These are phyloP conservation scores for Amblyopsis hoosieri DNA, from an alignment of 2,797 vertebrate species.

Conservation along the genomic window DNA sequence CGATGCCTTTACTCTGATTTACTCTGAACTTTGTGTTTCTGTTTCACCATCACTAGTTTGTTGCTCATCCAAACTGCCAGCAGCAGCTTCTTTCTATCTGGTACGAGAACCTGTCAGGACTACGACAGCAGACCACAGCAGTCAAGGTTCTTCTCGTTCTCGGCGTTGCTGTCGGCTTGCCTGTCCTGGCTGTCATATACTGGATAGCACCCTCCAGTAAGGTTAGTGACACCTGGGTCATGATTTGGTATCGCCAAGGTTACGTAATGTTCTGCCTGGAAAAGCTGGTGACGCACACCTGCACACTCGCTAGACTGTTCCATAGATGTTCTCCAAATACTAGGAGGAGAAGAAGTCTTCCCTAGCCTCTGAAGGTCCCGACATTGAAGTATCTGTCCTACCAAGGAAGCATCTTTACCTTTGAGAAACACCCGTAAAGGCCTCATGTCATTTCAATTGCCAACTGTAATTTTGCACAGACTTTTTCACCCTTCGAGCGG, in stretches of 20 bases:
- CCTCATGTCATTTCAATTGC: background rate
- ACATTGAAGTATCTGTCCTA: too few relatives aligned
- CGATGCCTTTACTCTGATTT: background rate
- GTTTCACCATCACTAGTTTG: constrained; percentile 79
- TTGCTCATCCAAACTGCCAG: constrained; percentile 97
- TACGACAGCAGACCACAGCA: constrained; percentile 89
- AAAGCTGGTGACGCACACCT: background rate
- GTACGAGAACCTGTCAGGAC: constrained; percentile 92
- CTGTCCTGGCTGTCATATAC: constrained; percentile 86
- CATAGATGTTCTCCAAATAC: too few relatives aligned
- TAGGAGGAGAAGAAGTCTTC: too few relatives aligned
- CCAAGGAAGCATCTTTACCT: too few relatives aligned
- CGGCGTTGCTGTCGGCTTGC: constrained; percentile 86
- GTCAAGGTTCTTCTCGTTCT: constrained; percentile 92
- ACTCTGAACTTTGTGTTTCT: background rate
- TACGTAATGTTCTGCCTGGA: background rate
- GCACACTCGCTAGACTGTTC: too few relatives aligned
- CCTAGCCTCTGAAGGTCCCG: too few relatives aligned
- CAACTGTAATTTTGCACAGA: too few relatives aligned
- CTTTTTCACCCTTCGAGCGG: too few relatives aligned
- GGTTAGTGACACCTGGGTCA: constrained; percentile 76
- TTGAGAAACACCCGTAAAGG: background rate
- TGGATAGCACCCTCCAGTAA: constrained; percentile 96
- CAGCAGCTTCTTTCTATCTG: constrained; percentile 96
- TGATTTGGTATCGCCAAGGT: background rate